Percentiles rank a stretch among this genome's conserved stretches.
Evolutionary conservation across 1,140 invertebrate species (phyloP).

Genomic region (Pristionchus pacificus): DNA sequence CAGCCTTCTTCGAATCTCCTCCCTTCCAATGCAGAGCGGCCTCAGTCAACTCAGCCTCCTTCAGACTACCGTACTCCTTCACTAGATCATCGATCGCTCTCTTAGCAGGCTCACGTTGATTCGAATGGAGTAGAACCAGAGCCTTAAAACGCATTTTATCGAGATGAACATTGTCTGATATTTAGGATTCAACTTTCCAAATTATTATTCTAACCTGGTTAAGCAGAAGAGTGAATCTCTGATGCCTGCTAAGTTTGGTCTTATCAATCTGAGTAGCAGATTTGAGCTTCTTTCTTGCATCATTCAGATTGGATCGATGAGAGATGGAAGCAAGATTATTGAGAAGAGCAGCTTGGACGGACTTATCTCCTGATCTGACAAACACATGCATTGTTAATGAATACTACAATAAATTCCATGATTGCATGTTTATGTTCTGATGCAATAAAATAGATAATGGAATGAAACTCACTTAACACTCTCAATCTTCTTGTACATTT

Average conservation of each 20-base stretch:
- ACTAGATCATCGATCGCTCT: slow-evolving; percentile 16
- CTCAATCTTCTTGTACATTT: slow-evolving; percentile 20
- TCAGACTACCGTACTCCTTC: slow-evolving; percentile 7
- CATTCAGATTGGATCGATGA: slow-evolving; percentile 6
- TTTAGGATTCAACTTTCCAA: slow-evolving; percentile 1
- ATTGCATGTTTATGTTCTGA: too few species aligned
- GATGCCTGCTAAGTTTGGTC: slow-evolving; percentile 15
- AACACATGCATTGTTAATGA: not conserved
- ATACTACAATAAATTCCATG: too few species aligned
- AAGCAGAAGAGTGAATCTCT: slow-evolving; percentile 8
- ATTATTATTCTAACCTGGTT: slow-evolving; percentile 14
- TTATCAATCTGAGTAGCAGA: slow-evolving; percentile 17
- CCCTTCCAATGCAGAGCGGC: slow-evolving; percentile 23
- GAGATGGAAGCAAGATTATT: slow-evolving; percentile 15
- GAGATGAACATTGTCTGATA: not conserved
- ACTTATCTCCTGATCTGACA: slow-evolving; percentile 3
- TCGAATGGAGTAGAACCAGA: slow-evolving; percentile 17
- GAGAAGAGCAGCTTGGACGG: slow-evolving; percentile 8
- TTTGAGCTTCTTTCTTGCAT: slow-evolving; percentile 17
- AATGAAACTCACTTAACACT: slow-evolving; percentile 7
- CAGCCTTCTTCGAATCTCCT: slow-evolving; percentile 8
- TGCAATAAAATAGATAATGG: too few species aligned
- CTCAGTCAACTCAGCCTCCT: slow-evolving; percentile 14
- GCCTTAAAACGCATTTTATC: slow-evolving; percentile 8
- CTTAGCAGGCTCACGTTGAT: slow-evolving; percentile 26